Percentiles rank a stretch among this genome's conserved stretches.
phyloP scores from a whole-genome alignment of 30 jellyfish, hydroid and myxozoan species.

The Pelagia noctiluca region DNA sequence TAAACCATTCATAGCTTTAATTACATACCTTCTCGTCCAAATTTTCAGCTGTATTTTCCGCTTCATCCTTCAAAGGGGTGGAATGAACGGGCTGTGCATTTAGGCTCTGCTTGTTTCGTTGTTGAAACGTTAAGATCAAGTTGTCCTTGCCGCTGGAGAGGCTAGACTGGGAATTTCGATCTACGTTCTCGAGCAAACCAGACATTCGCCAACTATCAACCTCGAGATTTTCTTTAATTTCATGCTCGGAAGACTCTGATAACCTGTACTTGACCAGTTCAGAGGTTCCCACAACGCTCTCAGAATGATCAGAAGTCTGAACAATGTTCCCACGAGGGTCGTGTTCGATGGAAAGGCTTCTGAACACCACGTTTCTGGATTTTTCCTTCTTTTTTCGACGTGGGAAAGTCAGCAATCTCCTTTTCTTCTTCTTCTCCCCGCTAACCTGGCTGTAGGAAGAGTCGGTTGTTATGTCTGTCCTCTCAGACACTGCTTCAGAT shows the following conservation, averaged over 20 bases:
- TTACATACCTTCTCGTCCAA: no score
- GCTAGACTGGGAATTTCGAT: slow-evolving; percentile 8
- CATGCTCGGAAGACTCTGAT: slow-evolving; percentile 60
- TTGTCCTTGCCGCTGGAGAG: slow-evolving; percentile 38
- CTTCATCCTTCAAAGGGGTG: slow-evolving; percentile 36
- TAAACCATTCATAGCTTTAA: no score
- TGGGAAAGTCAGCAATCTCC: slow-evolving; percentile 29
- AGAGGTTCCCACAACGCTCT: neutral
- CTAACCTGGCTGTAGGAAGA: slow-evolving; percentile 41
- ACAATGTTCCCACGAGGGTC: slow-evolving; percentile 66
- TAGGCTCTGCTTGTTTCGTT: slow-evolving; percentile 25
- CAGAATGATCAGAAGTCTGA: neutral
- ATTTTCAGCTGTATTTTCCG: neutral
- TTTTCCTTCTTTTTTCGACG: slow-evolving; percentile 46
- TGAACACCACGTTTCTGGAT: slow-evolving; percentile 41
- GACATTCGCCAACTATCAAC: slow-evolving; percentile 83
- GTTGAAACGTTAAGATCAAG: slow-evolving; percentile 35
- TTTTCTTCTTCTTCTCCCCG: slow-evolving; percentile 43
- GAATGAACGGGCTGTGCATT: slow-evolving; percentile 31
- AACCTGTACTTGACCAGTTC: slow-evolving; percentile 21
- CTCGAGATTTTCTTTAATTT: slow-evolving; percentile 25
- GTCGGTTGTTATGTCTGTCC: slow-evolving; percentile 47
- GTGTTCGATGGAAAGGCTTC: slow-evolving; percentile 67
- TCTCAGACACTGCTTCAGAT: slow-evolving; percentile 65
- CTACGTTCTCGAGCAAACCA: slow-evolving; percentile 64